A percentile compares a stretch with the other conserved stretches of the same genome.
Conservation (phyloP, 1,140 invertebrate genomes). For the Parasteatoda tepidariorum region DNA sequence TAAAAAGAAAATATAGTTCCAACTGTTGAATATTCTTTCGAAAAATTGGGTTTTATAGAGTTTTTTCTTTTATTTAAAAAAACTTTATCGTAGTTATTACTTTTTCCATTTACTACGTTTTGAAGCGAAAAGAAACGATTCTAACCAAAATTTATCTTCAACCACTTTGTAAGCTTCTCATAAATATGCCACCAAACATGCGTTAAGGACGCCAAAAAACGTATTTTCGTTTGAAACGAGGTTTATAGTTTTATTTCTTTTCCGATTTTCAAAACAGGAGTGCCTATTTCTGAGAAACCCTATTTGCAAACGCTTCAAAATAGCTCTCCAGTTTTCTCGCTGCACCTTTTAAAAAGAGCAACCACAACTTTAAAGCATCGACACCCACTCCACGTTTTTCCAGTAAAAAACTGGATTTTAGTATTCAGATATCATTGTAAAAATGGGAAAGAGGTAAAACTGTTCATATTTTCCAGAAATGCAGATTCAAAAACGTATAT, state of each 20-base stretch:
- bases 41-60: too few relatives aligned
- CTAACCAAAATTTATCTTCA: background rate
- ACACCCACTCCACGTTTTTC: slow-evolving; percentile 33
- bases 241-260: background rate
- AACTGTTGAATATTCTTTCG: too few relatives aligned
- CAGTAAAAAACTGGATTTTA: slow-evolving; percentile 18
- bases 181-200: background rate
- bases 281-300: background rate
- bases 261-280: background rate
- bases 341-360: background rate
- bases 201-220: background rate
- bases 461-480: background rate
- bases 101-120: too few relatives aligned
- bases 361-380: slow-evolving; percentile 9
- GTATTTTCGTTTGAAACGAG: background rate
- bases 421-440: slow-evolving; percentile 48
- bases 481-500: slow-evolving; percentile 8
- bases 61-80: too few relatives aligned
- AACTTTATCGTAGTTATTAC: too few relatives aligned
- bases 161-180: background rate
- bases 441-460: background rate
- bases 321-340: background rate
- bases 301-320: background rate
- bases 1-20: too few relatives aligned
- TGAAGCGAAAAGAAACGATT: too few relatives aligned